phyloP scores from a whole-genome alignment of 53 echinoderm and acorn worm genomes.

The Holothuria leucospilota region DNA sequence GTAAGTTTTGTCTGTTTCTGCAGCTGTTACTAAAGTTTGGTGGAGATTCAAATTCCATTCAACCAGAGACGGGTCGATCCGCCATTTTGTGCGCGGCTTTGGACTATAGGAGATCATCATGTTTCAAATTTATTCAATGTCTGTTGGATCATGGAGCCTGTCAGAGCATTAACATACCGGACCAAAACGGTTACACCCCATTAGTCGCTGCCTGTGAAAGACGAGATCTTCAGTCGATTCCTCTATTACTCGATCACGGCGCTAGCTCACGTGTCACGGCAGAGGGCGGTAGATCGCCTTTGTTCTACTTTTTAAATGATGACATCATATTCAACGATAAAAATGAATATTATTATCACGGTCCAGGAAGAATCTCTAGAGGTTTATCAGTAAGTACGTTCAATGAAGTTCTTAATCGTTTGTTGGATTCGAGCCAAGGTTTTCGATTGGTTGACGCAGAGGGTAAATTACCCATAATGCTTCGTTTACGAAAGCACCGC shows the following conservation, averaged over 20 bases:
- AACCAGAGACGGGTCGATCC: constrained; percentile 11
- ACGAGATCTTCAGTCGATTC: constrained; percentile 9
- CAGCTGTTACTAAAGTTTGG: constrained; percentile 36
- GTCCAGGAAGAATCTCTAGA: background rate
- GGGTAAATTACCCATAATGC: constrained; percentile 18
- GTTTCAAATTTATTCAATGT: background rate
- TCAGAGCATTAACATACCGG: constrained; percentile 32
- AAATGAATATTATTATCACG: constrained; percentile 1
- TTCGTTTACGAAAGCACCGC: background rate
- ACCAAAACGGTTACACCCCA: constrained; percentile 28
- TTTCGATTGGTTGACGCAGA: constrained; percentile 9
- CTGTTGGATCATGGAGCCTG: background rate
- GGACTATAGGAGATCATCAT: background rate
- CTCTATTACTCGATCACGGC: constrained; percentile 26
- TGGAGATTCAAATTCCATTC: constrained; percentile 18
- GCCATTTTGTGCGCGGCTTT: constrained; percentile 22
- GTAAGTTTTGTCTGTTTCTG: background rate
- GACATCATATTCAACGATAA: background rate
- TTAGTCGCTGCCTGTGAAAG: constrained; percentile 29
- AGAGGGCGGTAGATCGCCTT: background rate
- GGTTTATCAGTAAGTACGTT: background rate
- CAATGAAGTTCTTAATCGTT: constrained; percentile 29
- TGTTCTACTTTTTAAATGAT: constrained; percentile 20
- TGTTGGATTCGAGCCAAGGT: background rate
- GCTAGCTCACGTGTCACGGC: background rate